Percentiles rank a stretch among this genome's conserved stretches.
These are phyloP conservation scores for Rotaria magnacalcarata DNA, from an alignment of 2,888 invertebrate genomes.

Conservation along the genomic window DNA sequence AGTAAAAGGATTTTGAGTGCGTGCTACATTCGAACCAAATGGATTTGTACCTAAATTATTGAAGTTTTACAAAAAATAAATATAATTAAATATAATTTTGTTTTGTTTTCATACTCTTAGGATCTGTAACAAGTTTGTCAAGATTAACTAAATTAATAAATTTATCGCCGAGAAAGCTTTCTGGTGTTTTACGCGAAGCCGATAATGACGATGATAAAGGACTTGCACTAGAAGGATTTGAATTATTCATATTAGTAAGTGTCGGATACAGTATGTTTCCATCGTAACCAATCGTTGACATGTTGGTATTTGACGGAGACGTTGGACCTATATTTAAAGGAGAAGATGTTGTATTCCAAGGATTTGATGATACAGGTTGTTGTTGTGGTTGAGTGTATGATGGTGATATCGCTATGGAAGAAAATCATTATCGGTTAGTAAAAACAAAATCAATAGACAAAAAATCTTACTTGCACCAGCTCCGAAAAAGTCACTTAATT, in stretches of 20 bases:
- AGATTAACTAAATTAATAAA: slow-evolving; percentile 42
- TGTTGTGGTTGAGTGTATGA: background rate
- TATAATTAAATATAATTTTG: no score
- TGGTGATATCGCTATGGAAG: background rate
- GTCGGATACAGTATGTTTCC: background rate
- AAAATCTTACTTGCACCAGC: background rate
- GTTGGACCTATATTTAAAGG: background rate
- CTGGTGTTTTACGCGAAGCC: slow-evolving; percentile 43
- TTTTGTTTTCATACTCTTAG: background rate
- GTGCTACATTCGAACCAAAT: slow-evolving; percentile 35
- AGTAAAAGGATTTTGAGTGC: slow-evolving; percentile 34
- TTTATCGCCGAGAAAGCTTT: slow-evolving; percentile 45
- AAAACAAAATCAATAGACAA: background rate
- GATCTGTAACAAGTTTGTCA: background rate
- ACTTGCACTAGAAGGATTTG: background rate
- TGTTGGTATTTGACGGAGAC: background rate
- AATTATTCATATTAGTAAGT: background rate
- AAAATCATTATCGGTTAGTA: background rate
- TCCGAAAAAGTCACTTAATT: slow-evolving; percentile 34
- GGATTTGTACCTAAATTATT: slow-evolving; percentile 38
- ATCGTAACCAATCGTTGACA: background rate
- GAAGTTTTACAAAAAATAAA: background rate
- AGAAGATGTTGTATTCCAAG: slow-evolving; percentile 13
- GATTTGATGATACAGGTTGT: slow-evolving; percentile 33
- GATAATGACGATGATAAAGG: background rate